phyloP scores from a whole-genome alignment of 2,113 vertebrate species.

The Perca schrenkii region DNA sequence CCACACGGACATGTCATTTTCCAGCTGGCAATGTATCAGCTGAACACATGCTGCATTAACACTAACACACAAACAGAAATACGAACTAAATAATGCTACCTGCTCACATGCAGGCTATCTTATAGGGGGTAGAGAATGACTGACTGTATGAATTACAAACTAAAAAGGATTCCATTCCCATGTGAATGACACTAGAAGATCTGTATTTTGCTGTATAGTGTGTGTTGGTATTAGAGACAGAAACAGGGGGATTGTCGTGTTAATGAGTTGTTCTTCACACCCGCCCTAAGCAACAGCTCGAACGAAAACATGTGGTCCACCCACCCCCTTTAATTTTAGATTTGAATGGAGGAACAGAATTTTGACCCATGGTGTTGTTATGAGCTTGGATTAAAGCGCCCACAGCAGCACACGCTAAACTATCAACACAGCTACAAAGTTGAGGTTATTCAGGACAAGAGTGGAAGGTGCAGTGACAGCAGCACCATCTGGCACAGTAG shows the following conservation, averaged over 20 bases:
- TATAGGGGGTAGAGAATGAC: no score
- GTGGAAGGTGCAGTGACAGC: not conserved
- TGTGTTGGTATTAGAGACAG: not conserved
- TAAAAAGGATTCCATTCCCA: not conserved
- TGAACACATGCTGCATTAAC: not conserved
- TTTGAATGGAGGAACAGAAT: not conserved
- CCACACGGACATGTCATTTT: conserved; percentile 12
- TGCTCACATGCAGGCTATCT: no score
- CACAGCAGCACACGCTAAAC: not conserved
- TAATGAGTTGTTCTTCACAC: not conserved
- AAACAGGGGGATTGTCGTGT: not conserved
- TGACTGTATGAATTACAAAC: not conserved
- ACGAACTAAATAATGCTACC: no score
- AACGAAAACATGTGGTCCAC: not conserved
- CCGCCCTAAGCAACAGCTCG: not conserved
- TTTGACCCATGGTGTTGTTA: not conserved
- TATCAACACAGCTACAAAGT: conserved; percentile 23
- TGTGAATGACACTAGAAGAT: not conserved
- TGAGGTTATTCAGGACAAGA: conserved; percentile 6
- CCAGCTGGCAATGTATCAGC: not conserved
- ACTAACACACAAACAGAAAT: conserved; percentile 20
- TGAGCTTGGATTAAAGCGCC: not conserved
- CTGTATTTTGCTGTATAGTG: not conserved
- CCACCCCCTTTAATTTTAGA: not conserved
- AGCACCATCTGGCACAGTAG: conserved; percentile 22